Evolutionary conservation across 1,140 invertebrate species (phyloP).

Genomic region (Penaeus vannamei): DNA sequence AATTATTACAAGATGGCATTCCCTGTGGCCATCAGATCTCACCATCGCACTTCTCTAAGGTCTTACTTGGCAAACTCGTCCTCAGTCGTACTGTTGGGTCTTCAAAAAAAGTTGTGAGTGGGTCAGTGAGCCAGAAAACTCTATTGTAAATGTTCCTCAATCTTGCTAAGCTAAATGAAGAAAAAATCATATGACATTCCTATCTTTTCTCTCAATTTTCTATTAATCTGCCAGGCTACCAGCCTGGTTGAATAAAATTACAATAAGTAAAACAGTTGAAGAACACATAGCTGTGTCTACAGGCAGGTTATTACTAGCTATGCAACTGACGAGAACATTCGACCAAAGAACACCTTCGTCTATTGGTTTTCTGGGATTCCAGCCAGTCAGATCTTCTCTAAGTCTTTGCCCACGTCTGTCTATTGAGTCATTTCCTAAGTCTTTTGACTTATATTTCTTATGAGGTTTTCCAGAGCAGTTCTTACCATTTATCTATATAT

Average conservation of each 20-base stretch:
- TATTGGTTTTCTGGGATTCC: conserved; percentile 33
- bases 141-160: conserved; percentile 5
- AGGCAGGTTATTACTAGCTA: too few species aligned
- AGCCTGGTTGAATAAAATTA: too few species aligned
- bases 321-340: too few species aligned
- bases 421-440: conserved; percentile 31
- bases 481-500: too few species aligned
- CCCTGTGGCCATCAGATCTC: not conserved
- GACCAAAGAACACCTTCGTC: not conserved
- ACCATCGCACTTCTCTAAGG: not conserved
- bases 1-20: not conserved
- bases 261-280: too few species aligned
- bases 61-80: conserved; percentile 39
- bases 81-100: conserved; percentile 60
- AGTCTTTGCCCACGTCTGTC: conserved; percentile 52
- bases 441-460: too few species aligned
- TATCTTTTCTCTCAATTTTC: too few species aligned
- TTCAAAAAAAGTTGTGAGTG: not conserved
- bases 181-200: too few species aligned
- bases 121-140: conserved; percentile 58
- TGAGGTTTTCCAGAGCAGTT: too few species aligned
- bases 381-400: conserved; percentile 22
- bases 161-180: too few species aligned
- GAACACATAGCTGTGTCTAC: conserved; percentile 10
- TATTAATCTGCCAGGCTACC: too few species aligned